Base-by-base conservation (phyloP, 2,888 invertebrate genomes). In the Aromia moschata region DNA sequence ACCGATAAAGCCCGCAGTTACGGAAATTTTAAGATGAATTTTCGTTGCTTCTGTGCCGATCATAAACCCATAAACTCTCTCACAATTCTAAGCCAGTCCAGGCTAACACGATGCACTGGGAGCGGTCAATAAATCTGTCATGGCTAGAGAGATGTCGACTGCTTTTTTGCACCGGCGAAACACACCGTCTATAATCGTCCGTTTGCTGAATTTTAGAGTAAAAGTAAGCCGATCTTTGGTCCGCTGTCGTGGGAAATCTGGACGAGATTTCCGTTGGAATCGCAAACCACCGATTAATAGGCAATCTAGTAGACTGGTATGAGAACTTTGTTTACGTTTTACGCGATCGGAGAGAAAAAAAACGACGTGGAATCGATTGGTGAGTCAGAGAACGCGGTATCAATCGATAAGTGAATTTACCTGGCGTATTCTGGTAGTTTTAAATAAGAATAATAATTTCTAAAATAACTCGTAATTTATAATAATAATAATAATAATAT, bases 121-220 rank as follows among this genome's bases (percentile, higher is more conserved):
- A 3, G 10, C 33, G 10, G 5, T 7, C n/a, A 7, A 2, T 10
- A 7, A 33, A 11, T 33, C 2, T 33, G n/a, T n/a, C n/a, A n/a
- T n/a, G n/a, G n/a, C n/a, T n/a, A n/a, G n/a, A n/a, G 7, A 33
- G 2, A 11, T 2, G 11, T 11, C n/a, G 7, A 5, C 7, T 33
- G 5, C 5, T 63, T 60, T 44, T 55, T 36, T 43, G 44, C 12
- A 40, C 56, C 47, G 37, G 56, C 47, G 56, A 64, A 64, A 64
- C 54, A 63, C 46, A 67, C 68, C 69, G 53, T 65, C 54, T 36
- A 64, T 67, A 69, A 69, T 69, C 31, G 54, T 49, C 10, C 2
- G 3, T 33, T 10, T 5, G 7, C 7, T 25, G 53, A 63, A 58
- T 62, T 62, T 66, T 68, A 58, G 64, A 53, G 64, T 64, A 64